Base-by-base conservation (phyloP, 2,113 vertebrate genomes). In the Cynocephalus volans region DNA sequence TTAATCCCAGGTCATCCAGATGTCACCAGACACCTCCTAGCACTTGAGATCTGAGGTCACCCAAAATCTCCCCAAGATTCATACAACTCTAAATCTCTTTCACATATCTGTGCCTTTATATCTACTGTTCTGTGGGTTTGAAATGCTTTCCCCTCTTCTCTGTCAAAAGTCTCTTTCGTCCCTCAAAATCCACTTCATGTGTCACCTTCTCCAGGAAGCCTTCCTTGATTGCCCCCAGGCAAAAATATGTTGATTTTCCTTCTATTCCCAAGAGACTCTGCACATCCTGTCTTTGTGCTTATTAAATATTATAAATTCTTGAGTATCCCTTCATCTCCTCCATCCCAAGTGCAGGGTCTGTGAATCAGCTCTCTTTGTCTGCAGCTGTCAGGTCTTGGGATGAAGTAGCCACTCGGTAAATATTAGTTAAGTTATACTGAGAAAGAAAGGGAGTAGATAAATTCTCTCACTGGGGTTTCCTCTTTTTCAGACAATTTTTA, bases 391-490 rank as follows among this genome's bases (percentile, higher is more conserved):
- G 24, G n/a, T 77, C 15, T 41, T 24, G 21, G 76, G 17, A 70
- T 48, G 41, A 90, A 60, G 18, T n/a, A 72, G 12, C 31, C 80
- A 79, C 7, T 65, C 18, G 28, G 31, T 23, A 87, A 60, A 70
- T 64, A 36, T 36, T 69, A 94, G 4, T 28, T 69, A 48, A 17
- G 31, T 54, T 52, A 52, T 41, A 36, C 13, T 60, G 48, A 62
- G 31, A 77, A 81, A 80, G 50, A 94, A 94, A n/a, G 85, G 54
- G 4, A 48, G 45, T 28, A 72, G 52, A 86, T 33, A 70, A 92
- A 14, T 50, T 89, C 21, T 76, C 58, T 58, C 72, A 45, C 3
- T 48, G 28, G 45, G 3, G 2, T 21, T 14, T 54, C 33, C 87
- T 83, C 54, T 60, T 90, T 80, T 50, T 73, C n/a, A 64, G 56